These are phyloP conservation scores for Rotaria macrura DNA, from an alignment of 2,888 invertebrate genomes.

Conservation along the genomic window DNA sequence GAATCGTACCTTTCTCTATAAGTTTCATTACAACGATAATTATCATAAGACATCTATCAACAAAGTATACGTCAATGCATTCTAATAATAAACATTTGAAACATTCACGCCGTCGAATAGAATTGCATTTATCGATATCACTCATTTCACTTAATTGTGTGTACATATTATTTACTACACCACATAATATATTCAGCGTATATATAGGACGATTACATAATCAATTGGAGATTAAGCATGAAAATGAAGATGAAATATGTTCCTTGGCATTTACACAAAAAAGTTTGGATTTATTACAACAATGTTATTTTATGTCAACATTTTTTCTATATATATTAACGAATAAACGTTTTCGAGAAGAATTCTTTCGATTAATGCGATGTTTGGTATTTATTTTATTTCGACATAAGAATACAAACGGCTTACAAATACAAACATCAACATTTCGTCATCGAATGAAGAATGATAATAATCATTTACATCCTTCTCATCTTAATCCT, in stretches of 20 bases:
- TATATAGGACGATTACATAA: neutral
- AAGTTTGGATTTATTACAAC: neutral
- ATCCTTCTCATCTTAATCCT: too few relatives aligned
- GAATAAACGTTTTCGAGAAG: neutral
- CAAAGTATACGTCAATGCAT: neutral
- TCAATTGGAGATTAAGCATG: neutral
- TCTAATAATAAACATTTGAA: neutral
- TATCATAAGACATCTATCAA: neutral
- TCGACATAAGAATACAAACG: neutral
- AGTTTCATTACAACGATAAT: neutral
- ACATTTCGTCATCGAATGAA: neutral
- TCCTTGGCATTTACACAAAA: neutral
- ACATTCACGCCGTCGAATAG: neutral
- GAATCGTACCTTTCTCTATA: neutral
- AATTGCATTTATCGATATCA: neutral
- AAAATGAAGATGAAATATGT: neutral
- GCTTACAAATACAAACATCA: neutral
- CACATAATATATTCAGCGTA: neutral
- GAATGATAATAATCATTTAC: too few relatives aligned
- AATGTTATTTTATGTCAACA: conserved; percentile 3
- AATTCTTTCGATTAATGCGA: neutral
- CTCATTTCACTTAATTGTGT: neutral
- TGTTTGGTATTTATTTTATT: neutral
- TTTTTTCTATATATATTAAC: neutral
- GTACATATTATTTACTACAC: neutral